Evolutionary conservation across 2,888 invertebrate species (phyloP).

Genomic region (Drosophila monieri): DNA sequence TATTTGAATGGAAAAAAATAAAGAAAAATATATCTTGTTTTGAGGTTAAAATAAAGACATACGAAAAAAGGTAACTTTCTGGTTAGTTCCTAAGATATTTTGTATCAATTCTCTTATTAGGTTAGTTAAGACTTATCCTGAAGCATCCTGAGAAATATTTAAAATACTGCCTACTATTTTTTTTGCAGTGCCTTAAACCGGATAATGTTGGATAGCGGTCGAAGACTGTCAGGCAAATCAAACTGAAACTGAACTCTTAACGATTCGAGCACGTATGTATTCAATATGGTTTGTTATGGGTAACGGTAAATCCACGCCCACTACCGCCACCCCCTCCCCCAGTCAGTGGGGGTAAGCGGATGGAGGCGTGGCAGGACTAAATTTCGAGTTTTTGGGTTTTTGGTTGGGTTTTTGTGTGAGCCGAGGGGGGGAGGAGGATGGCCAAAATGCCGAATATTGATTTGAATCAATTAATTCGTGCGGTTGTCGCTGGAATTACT

Average conservation of each 20-base stretch:
- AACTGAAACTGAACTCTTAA: slow-evolving; percentile 66
- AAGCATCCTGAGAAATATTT: neutral
- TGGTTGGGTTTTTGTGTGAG: slow-evolving; percentile 40
- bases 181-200: neutral
- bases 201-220: slow-evolving; percentile 28
- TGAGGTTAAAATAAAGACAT: too few species aligned
- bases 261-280: slow-evolving; percentile 75
- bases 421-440: slow-evolving; percentile 16
- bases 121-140: neutral
- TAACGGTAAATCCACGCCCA: slow-evolving; percentile 18
- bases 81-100: too few species aligned
- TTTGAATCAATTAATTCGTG: slow-evolving; percentile 85
- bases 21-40: too few species aligned
- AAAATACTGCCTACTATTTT: neutral
- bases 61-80: too few species aligned
- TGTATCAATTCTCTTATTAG: neutral
- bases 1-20: neutral
- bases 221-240: slow-evolving; percentile 73
- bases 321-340: neutral
- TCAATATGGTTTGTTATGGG: slow-evolving; percentile 74
- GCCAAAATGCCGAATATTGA: slow-evolving; percentile 83
- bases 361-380: slow-evolving; percentile 26
- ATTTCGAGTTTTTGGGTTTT: slow-evolving; percentile 39
- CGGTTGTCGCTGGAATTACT: slow-evolving; percentile 83
- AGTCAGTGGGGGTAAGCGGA: too few species aligned